Base-by-base conservation (phyloP, 2,888 invertebrate genomes). In the Elysia crispata region DNA sequence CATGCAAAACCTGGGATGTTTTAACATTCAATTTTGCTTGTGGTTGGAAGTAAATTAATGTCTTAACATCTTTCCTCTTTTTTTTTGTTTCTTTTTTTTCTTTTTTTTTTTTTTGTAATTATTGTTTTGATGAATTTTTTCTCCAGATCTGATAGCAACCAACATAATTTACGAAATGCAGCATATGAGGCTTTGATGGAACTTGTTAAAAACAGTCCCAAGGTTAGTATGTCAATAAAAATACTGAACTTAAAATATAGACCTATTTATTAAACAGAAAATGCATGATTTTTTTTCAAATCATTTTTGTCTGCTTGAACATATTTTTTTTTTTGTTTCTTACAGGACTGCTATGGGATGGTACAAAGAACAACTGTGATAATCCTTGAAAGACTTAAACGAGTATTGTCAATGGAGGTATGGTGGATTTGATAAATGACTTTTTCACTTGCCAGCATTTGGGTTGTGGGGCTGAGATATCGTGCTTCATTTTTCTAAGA, bases 121-220 rank as follows among this genome's bases (percentile, higher is more conserved):
- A 33, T 13, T 6, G 75, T 15, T 28, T 8, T 23, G 18, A 18
- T 69, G 15, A 49, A 74, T 77, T 49, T 30, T 25, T 41, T 13
- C 73, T 80, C 70, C 85, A 93, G 99, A 74, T 94, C 95, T 62
- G 99, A 99, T 93, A 98, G 97, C 54, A 92, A 91, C 81, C 92
- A 97, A 92, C 96, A 97, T 74, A 99, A 99, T 92, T 94, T 99
- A 79, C 94, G 99, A 85, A 97, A 97, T 33, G 98, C 99, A 50
- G 99, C 99, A 0, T 99, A 99, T 91, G 99, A 99, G 93, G 98
- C 99, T 0, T 94, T 99, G 0, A 99, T 99, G 99, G 99, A 99
- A 93, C 96, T 99, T 96, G 97, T 99, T 66, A 99, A 99, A 92
- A 99, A 98, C 92, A 98, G 98, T 1, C 98, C 99, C 0, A 95